These are phyloP conservation scores for Piaya cayana DNA, from an alignment of 2,113 vertebrate genomes.

Conservation along the genomic window DNA sequence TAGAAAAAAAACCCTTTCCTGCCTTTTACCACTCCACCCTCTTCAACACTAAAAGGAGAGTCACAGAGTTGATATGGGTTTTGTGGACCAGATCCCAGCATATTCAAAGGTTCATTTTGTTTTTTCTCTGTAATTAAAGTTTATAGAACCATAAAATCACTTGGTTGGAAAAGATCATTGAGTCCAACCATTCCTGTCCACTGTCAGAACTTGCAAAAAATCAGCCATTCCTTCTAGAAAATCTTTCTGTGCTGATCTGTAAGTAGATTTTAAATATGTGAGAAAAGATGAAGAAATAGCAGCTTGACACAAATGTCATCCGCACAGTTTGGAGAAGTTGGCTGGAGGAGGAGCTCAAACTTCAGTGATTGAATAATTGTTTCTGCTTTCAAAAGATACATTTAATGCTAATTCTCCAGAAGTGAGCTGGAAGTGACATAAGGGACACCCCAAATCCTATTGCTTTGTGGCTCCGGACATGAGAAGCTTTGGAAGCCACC, in stretches of 20 bases:
- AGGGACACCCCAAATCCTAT: background rate
- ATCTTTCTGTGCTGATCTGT: background rate
- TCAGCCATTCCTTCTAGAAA: background rate
- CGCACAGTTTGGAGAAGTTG: background rate
- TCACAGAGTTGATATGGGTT: background rate
- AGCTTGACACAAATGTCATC: background rate
- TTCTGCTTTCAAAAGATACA: background rate
- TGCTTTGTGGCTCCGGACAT: background rate
- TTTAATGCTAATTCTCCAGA: background rate
- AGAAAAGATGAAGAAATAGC: background rate
- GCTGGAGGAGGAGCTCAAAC: background rate
- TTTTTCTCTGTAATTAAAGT: background rate
- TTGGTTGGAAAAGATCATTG: no score
- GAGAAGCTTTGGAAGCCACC: background rate
- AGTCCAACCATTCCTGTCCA: no score
- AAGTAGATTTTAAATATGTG: background rate
- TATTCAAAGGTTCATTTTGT: background rate
- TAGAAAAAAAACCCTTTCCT: background rate
- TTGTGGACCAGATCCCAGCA: background rate
- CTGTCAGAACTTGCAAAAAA: fast-evolving
- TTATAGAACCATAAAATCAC: background rate
- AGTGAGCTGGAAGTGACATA: background rate
- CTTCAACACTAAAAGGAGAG: background rate
- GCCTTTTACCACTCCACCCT: background rate
- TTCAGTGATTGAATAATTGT: fast-evolving